A percentile compares a stretch with the other conserved stretches of the same genome.
Evolutionary conservation across 2,113 vertebrate genomes (phyloP).

Genomic region (Panurus biarmicus): DNA sequence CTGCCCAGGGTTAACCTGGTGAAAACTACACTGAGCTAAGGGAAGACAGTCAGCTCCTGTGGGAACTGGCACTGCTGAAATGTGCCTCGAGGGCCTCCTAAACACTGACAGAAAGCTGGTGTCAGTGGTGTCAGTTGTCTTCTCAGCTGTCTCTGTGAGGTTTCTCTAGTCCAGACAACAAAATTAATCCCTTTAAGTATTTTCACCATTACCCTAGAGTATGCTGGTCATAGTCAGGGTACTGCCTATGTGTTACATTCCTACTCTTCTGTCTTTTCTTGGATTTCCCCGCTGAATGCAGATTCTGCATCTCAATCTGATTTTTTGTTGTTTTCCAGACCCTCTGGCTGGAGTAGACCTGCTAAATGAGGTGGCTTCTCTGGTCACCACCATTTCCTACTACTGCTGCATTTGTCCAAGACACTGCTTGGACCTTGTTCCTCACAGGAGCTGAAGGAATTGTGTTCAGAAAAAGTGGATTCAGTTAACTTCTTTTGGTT

Average conservation of each 20-base stretch:
- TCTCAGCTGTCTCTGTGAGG: background rate
- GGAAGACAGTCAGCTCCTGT: background rate
- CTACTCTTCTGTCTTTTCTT: background rate
- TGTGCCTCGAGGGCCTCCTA: accelerated
- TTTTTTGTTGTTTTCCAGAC: background rate
- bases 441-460: background rate
- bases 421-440: background rate
- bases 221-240: too few relatives aligned
- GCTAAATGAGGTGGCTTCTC: background rate
- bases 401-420: background rate
- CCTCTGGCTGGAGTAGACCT: background rate
- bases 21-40: background rate
- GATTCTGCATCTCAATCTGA: background rate
- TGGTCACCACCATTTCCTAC: background rate
- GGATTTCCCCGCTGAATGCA: background rate
- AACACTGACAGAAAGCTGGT: background rate
- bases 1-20: background rate
- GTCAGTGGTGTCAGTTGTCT: background rate
- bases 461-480: background rate
- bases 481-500: background rate
- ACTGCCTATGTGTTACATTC: accelerated
- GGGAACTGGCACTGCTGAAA: background rate
- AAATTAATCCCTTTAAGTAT: background rate
- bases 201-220: background rate
- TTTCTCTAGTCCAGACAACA: background rate